Evolutionary conservation across 2,113 vertebrate species (phyloP).

Genomic region (Notiomystis cincta): DNA sequence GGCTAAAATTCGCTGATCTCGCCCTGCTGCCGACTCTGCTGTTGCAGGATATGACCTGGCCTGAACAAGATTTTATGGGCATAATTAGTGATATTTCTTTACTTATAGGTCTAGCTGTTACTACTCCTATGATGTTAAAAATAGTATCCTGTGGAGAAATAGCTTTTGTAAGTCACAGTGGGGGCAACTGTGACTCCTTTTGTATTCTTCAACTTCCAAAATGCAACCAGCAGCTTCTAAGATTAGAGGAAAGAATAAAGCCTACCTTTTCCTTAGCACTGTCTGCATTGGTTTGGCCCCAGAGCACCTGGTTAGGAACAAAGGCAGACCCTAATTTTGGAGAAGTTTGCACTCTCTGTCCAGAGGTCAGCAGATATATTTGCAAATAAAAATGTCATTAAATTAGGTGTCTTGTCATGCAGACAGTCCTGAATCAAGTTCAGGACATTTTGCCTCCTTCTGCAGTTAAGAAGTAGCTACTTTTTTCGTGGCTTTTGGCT

Average conservation of each 20-base stretch:
- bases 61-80: neutral
- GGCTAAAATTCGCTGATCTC: neutral
- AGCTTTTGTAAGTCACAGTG: neutral
- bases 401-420: neutral
- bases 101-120: neutral
- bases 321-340: neutral
- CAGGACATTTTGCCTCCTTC: neutral
- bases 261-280: neutral
- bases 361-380: neutral
- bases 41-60: neutral
- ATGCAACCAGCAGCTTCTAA: neutral
- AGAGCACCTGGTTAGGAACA: neutral
- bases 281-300: neutral
- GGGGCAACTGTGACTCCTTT: neutral
- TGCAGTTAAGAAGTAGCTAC: neutral
- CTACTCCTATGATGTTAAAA: neutral
- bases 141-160: neutral
- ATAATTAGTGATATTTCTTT: neutral
- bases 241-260: neutral
- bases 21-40: neutral
- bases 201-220: neutral
- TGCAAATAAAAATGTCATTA: neutral
- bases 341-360: neutral
- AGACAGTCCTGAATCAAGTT: neutral
- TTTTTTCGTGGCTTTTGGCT: neutral